Percentiles rank a stretch among this genome's conserved stretches.
Evolutionary conservation across 2,113 vertebrate genomes (phyloP).

Genomic region (Tricholaema leucomelas): DNA sequence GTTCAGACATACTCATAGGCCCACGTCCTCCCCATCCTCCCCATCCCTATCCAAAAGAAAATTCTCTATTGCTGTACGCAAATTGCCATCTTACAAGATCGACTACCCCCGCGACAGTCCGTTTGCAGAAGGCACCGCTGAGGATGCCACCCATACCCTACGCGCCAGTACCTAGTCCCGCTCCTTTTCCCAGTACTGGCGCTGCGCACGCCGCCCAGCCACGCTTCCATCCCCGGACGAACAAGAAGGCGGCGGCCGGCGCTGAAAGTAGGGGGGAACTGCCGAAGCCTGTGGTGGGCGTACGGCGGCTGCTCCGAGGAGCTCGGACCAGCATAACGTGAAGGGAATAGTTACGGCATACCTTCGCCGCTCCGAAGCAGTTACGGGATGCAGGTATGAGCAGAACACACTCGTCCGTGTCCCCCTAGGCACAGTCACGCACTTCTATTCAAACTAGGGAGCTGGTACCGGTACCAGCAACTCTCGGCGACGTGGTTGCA

Average conservation of each 20-base stretch:
- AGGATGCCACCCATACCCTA: not conserved
- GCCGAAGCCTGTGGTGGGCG: not conserved
- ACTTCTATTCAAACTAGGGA: not conserved
- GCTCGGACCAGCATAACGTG: rapidly evolving
- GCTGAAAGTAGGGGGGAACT: rapidly evolving
- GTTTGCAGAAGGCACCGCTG: not conserved
- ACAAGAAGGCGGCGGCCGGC: not conserved
- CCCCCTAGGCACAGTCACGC: rapidly evolving
- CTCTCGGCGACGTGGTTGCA: not conserved
- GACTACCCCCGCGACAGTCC: not conserved
- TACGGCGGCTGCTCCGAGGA: no score
- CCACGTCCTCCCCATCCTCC: rapidly evolving
- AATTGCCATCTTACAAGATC: not conserved
- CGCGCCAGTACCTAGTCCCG: no score
- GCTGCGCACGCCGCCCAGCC: not conserved
- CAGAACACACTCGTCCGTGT: rapidly evolving
- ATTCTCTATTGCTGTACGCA: not conserved
- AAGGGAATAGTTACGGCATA: not conserved
- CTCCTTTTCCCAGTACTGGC: not conserved
- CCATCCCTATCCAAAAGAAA: no score
- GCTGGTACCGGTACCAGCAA: not conserved
- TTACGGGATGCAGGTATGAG: not conserved
- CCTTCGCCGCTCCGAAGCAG: not conserved
- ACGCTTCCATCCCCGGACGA: not conserved
- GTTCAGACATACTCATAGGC: not conserved